phyloP scores from a whole-genome alignment of 2,888 invertebrate species.

The Stenodera caucasica region DNA sequence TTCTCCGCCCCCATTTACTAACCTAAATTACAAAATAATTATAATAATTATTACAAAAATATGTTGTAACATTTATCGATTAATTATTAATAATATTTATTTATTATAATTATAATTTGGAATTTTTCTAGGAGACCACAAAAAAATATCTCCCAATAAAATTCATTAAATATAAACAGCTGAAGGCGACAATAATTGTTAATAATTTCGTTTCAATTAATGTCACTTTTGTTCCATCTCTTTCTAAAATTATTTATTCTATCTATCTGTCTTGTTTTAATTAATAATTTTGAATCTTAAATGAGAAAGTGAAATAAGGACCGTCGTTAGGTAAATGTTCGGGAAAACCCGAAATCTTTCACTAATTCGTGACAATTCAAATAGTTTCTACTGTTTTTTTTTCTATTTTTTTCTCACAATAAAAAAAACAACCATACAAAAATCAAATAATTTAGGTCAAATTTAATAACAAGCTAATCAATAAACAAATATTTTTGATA shows the following conservation, averaged over 20 bases:
- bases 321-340: not conserved
- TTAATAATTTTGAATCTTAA: no score
- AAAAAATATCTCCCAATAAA: not conserved
- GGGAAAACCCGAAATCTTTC: not conserved
- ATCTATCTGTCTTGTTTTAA: no score
- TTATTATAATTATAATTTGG: not conserved
- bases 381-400: not conserved
- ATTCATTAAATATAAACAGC: slow-evolving; percentile 4
- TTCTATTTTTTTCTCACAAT: not conserved
- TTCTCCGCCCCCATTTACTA: slow-evolving; percentile 3
- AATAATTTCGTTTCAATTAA: slow-evolving; percentile 7
- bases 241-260: not conserved
- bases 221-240: not conserved
- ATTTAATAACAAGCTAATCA: slow-evolving; percentile 1
- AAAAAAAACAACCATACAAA: not conserved
- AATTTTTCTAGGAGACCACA: slow-evolving; percentile 1
- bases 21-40: slow-evolving; percentile 17
- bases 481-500: slow-evolving; percentile 8
- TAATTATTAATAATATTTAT: not conserved
- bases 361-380: not conserved
- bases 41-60: slow-evolving; percentile 8
- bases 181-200: slow-evolving; percentile 1
- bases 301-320: not conserved
- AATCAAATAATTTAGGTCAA: slow-evolving; percentile 6
- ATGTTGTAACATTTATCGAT: slow-evolving; percentile 10